Conservation (phyloP, 2,113 vertebrate species). For the Phalacrocorax pelagicus region DNA sequence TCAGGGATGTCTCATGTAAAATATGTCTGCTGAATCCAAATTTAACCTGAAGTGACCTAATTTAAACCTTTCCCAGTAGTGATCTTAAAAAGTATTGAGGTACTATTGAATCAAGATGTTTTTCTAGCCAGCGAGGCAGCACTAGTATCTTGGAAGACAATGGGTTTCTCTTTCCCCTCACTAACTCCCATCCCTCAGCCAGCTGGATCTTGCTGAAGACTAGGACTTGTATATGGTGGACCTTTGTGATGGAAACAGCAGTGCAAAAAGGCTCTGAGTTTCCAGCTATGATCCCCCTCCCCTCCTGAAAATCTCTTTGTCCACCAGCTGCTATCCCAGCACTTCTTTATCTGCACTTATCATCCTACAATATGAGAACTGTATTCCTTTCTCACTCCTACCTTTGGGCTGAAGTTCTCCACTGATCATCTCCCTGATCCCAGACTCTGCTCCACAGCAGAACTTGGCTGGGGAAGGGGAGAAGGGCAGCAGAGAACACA, state of each 20-base stretch:
- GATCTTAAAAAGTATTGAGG: neutral
- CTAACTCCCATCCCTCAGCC: neutral
- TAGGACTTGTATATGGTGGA: neutral
- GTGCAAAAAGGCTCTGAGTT: neutral
- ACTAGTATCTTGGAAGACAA: neutral
- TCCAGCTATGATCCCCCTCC: neutral
- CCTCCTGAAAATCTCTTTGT: neutral
- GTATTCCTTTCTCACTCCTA: neutral
- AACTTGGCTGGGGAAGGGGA: neutral
- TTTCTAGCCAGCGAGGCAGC: neutral
- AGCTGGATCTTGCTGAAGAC: neutral
- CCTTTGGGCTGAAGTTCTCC: neutral
- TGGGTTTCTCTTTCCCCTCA: neutral
- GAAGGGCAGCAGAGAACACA: neutral
- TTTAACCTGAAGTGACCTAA: neutral
- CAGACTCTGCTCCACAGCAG: neutral
- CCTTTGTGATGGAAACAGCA: neutral
- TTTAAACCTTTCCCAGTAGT: neutral
- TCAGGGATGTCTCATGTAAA: accelerated
- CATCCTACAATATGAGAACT: neutral
- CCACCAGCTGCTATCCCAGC: neutral
- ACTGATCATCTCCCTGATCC: neutral
- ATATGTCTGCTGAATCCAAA: neutral
- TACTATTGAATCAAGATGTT: neutral
- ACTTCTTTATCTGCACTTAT: neutral